These are phyloP conservation scores for Rhyzopertha dominica DNA, from an alignment of 1,140 invertebrate species.

Conservation along the genomic window DNA sequence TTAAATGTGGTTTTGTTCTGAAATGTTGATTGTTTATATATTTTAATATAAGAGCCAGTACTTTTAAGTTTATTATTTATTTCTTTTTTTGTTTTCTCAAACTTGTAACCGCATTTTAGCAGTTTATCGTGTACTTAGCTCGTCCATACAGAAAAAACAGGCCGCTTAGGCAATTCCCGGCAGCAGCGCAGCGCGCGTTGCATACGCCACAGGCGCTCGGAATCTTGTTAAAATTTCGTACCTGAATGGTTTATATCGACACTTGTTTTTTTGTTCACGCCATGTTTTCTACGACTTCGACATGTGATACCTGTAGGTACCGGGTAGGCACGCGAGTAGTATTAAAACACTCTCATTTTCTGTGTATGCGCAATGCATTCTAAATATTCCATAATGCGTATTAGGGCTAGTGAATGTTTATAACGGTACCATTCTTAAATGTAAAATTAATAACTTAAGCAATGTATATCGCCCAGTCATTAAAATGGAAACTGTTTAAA, in stretches of 20 bases:
- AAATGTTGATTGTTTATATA: slow-evolving; percentile 46
- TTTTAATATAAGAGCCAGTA: slow-evolving; percentile 47
- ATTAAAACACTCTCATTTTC: slow-evolving; percentile 18
- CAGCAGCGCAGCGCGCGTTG: background rate
- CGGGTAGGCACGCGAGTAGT: slow-evolving; percentile 24
- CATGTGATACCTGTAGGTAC: slow-evolving; percentile 34
- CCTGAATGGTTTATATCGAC: background rate
- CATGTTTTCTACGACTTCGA: slow-evolving; percentile 3
- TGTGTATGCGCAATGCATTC: slow-evolving; percentile 32
- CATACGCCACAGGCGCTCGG: background rate
- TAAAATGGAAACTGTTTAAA: slow-evolving; percentile 30
- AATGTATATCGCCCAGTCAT: slow-evolving; percentile 27
- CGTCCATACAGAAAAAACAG: slow-evolving; percentile 18
- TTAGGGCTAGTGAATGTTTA: slow-evolving; percentile 42
- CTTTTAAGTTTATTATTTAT: slow-evolving; percentile 43
- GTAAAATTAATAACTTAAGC: slow-evolving; percentile 35
- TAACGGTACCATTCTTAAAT: slow-evolving; percentile 32
- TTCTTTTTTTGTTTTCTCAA: slow-evolving; percentile 33
- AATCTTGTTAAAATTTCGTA: slow-evolving; percentile 1
- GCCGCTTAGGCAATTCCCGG: background rate
- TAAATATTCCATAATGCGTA: slow-evolving; percentile 38
- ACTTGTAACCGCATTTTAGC: slow-evolving; percentile 13
- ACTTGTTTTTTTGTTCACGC: slow-evolving; percentile 2
- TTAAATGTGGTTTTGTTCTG: slow-evolving; percentile 31
- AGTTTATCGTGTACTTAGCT: slow-evolving; percentile 29